Conservation (phyloP, 2,888 invertebrate species). For the Cerastis rubricosa region DNA sequence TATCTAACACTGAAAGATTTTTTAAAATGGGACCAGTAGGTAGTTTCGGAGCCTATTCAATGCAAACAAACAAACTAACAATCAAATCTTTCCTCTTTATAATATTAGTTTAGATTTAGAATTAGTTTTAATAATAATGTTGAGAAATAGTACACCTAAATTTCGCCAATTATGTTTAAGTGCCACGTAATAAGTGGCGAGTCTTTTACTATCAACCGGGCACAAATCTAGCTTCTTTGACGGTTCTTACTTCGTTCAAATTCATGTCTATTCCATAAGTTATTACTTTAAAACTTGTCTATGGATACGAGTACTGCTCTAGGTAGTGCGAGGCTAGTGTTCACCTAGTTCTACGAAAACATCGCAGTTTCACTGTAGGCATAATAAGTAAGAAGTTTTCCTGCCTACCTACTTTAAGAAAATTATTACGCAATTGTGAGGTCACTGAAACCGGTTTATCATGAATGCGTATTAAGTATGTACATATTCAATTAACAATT, state of each 20-base stretch:
- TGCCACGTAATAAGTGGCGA: background rate
- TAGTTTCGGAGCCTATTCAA: too few relatives aligned
- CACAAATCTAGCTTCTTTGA: background rate
- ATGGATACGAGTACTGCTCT: too few relatives aligned
- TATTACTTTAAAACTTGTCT: background rate
- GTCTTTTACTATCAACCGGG: background rate
- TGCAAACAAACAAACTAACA: too few relatives aligned
- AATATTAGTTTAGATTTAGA: too few relatives aligned
- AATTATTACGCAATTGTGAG: constrained; percentile 30
- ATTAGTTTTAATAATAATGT: too few relatives aligned
- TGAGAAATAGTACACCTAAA: background rate
- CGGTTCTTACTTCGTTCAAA: background rate
- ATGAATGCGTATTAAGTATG: constrained; percentile 32
- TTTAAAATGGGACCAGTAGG: too few relatives aligned
- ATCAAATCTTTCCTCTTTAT: too few relatives aligned
- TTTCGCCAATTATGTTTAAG: background rate
- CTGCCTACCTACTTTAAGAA: background rate
- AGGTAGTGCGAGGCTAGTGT: too few relatives aligned
- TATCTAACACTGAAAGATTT: too few relatives aligned
- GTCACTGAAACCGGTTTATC: constrained; percentile 32
- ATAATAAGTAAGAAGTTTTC: background rate
- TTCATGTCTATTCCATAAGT: background rate
- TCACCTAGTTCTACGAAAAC: background rate
- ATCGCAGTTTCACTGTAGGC: background rate
- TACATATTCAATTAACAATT: constrained; percentile 46